Evolutionary conservation across 1,140 invertebrate species (phyloP), one percentile per base, ranked within the genome.

Genomic region (Brachionus rubens): DNA sequence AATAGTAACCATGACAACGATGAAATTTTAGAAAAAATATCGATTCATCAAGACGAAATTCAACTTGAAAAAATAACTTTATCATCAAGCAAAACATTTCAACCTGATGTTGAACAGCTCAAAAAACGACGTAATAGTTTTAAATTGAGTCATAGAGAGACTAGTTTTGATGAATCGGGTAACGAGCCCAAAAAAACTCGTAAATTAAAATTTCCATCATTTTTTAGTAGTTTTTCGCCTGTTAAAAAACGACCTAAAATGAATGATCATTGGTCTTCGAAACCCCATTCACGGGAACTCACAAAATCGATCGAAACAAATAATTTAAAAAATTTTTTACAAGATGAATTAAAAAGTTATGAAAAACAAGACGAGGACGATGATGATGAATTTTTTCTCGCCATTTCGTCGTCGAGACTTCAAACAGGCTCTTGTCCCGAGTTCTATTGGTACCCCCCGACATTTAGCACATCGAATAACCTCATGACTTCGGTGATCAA

Each of bases 301-400:
- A 59, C 14, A 5, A 7, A 16, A 1, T 59, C 26, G 30, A 54
- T 28, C 5, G 52, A 54, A 12, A 28, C 26, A n/a, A 24, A 54
- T 28, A 26, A 54, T 28, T 12, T 54, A 28, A 24, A 28, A 6
- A 2, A 36, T 9, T 6, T 59, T 3, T 33, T 59, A 28, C 16
- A 33, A 4, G 36, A 65, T 30, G 59, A 65, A 46, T 46, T 16
- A 14, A 14, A 46, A 14, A 14, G 9, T 14, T 14, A 56, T 28
- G 19, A 56, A 56, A 33, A n/a, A 50, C 5, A 0, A 1, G 68
- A 72, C 68, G 14, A 72, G 5, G 47, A 52, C 9, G 68, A 72
- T 46, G 68, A 72, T 14, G 68, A 72, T 46, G 68, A 72, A 16
- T 72, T 72, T 72, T 72, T 72, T 40, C 16, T 72, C 1, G 68